Evolutionary conservation across 2,888 invertebrate genomes (phyloP), one percentile per base, ranked within the genome.

Genomic region (Eristalinus sepulchralis): DNA sequence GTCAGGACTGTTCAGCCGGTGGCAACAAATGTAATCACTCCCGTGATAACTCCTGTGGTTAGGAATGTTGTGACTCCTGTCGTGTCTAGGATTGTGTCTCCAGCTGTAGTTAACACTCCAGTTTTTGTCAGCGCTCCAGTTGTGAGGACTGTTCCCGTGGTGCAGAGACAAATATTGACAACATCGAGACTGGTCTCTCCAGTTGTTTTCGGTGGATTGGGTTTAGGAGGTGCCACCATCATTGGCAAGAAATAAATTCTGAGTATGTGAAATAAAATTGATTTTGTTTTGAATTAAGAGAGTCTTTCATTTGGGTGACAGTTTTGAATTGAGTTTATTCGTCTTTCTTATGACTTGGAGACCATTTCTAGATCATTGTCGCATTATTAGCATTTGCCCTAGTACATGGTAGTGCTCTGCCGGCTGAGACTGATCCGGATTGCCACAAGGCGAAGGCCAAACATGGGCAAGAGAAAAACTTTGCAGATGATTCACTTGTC

Each of bases 61-160:
- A 64, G 24, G 36, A 66, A 10, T 34, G 75, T 75, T 66, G 64
- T 75, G 3, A 75, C 73, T 36, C 73, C 73, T 36, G 73, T 75
- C 10, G 47, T 47, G 17, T 20, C 47, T 2, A 47, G 17, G 36
- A 64, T 75, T 1, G 34, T 75, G 0, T 57, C 64, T 1, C 22
- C 36, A 39, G 75, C 64, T 17, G 34, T 66, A 6, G 66, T 75
- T 9, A 55, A 36, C 17, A 27, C 64, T 39, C 75, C 64, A 13
- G 57, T 59, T 4, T 5, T 27, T 27, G 66, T 75, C 11, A 55
- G 36, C n/a, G 24, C 64, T 59, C 75, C 64, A 13, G 57, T 59
- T 2, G 9, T 75, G 0, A 66, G 57, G 11, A 6, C 33, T 10
- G n/a, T 73, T 34, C 73, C 73, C 10, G 55, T 75, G 3, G 55